These are phyloP conservation scores for Delichon dasypus DNA, from an alignment of 2,797 vertebrate species.

Conservation along the genomic window DNA sequence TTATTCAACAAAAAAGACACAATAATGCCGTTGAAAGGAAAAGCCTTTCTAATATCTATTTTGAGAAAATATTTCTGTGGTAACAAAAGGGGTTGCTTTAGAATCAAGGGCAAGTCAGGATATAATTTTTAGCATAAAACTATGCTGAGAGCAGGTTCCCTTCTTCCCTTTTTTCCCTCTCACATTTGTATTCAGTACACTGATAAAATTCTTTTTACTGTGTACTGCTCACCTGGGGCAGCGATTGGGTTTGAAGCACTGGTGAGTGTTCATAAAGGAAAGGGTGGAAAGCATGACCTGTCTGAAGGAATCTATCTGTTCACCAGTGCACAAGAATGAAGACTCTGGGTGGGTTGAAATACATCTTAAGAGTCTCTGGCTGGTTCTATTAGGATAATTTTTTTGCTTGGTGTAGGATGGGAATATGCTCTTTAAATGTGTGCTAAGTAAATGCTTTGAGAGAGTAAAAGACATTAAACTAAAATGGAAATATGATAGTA, in stretches of 20 bases:
- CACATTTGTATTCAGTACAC: background rate
- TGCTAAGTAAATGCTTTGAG: background rate
- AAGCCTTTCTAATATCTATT: background rate
- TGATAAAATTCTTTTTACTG: background rate
- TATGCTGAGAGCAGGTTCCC: background rate
- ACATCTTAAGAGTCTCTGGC: background rate
- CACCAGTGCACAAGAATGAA: slow-evolving; percentile 24
- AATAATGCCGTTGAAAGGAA: background rate
- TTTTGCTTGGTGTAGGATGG: slow-evolving; percentile 21
- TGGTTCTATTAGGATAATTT: slow-evolving; percentile 26
- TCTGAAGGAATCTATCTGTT: slow-evolving; percentile 24
- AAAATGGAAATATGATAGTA: background rate
- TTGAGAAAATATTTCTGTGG: background rate
- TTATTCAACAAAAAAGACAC: background rate
- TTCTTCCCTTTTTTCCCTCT: background rate
- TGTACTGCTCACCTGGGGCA: background rate
- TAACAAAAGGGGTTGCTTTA: background rate
- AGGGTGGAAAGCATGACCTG: slow-evolving; percentile 2
- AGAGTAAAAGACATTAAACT: slow-evolving; percentile 8
- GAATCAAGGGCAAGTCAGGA: background rate
- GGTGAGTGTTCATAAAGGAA: slow-evolving; percentile 11
- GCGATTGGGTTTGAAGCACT: background rate
- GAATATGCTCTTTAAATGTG: background rate
- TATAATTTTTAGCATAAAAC: background rate
- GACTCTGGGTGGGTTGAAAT: background rate